Base-by-base conservation (phyloP, 2,113 vertebrate species). In the Zosterops pallidus region DNA sequence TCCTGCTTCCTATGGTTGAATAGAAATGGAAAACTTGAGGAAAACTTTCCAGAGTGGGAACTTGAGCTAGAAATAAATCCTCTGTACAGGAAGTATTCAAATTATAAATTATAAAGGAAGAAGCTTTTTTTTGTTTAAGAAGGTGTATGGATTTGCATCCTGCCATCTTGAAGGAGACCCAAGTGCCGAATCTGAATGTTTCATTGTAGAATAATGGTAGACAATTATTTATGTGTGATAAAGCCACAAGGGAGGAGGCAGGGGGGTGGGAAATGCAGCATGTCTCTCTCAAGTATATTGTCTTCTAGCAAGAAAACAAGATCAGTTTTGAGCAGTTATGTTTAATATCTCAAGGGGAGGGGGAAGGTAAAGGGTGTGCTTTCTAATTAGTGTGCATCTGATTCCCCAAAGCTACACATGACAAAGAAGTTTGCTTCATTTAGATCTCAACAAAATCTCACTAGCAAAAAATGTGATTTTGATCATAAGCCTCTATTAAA, bases 391-490 rank as follows among this genome's bases (percentile, higher is more conserved):
- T 39, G 18, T 8, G 53, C 12, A 62, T 65, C 21, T 79, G 42
- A 79, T 87, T 87, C n/a, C 19, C 41, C 18, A 69, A 82, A 76
- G 31, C 57, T 78, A 46, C 74, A 64, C 10, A 4, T 35, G 59
- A 72, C 52, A 55, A 63, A 86, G 33, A 92, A 92, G 22, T 91
- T 71, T 60, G 22, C 14, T 63, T 71, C 29, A 15, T 72, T 92
- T 84, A 82, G 47, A 39, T 71, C 35, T 71, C 62, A 69, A 72
- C 31, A 82, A 89, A 83, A 65, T 76, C 49, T 78, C 37, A 72
- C 53, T 7, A 87, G 53, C 41, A 94, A 95, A 92, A 92, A 92
- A 47, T 84, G 9, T 72, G 28, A 57, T 87, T 91, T 67, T 49
- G 25, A 76, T 76, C 52, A 84, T 2, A 64, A 91, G 8, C n/a